These are phyloP conservation scores for Zaprionus ghesquierei DNA, from an alignment of 1,140 invertebrate species.

Conservation along the genomic window DNA sequence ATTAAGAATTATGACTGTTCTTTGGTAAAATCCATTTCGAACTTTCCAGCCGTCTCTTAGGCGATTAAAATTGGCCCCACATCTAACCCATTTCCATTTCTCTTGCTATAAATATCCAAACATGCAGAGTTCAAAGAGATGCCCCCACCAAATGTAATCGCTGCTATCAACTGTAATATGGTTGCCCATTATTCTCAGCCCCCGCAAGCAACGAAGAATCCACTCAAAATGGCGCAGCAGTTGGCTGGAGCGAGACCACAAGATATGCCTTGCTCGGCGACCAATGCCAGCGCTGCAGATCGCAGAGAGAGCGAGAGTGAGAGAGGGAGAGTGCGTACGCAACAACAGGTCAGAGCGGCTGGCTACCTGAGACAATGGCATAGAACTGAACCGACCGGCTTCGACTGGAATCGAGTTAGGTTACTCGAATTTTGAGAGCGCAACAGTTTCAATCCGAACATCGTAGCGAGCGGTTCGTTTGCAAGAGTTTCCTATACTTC, in stretches of 20 bases:
- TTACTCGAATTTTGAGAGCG: constrained; percentile 14
- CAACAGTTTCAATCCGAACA: constrained; percentile 65
- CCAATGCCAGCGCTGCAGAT: constrained; percentile 51
- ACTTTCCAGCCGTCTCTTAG: constrained; percentile 2
- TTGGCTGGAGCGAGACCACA: constrained; percentile 45
- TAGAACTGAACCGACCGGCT: constrained; percentile 59
- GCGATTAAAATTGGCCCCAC: constrained; percentile 47
- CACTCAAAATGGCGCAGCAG: constrained; percentile 59
- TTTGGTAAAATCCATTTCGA: background rate
- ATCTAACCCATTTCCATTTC: constrained; percentile 51
- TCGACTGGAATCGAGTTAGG: constrained; percentile 59
- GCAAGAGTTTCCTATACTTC: constrained; percentile 2
- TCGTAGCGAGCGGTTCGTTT: constrained; percentile 57
- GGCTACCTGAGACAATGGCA: constrained; percentile 53
- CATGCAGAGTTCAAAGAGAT: constrained; percentile 52
- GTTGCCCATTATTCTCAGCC: constrained; percentile 45
- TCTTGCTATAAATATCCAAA: constrained; percentile 39
- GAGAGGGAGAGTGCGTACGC: background rate
- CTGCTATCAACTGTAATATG: constrained; percentile 60
- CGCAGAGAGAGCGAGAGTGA: constrained; percentile 15
- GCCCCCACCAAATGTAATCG: constrained; percentile 29
- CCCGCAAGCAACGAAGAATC: constrained; percentile 10
- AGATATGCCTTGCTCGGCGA: constrained; percentile 12
- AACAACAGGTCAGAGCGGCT: constrained; percentile 52
- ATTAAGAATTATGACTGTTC: background rate